Evolutionary conservation across 2,797 vertebrate genomes (phyloP), one percentile per base, ranked within the genome.

Genomic region (Lemur catta): DNA sequence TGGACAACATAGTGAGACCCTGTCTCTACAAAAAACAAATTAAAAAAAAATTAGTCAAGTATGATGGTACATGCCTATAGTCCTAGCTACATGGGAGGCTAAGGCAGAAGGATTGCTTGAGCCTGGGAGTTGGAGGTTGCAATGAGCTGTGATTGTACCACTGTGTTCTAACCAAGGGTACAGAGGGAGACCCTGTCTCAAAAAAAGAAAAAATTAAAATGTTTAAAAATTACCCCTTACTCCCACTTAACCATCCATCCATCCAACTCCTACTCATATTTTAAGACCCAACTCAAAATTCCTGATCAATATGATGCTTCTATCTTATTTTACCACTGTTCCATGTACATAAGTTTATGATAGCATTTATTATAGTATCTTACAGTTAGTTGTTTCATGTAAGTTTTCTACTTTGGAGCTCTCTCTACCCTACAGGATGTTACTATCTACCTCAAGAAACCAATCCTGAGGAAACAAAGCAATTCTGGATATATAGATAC

Each of bases 401-500:
- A 76, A 30, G 4, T 91, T 91, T 97, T 89, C 61, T 94, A 38
- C 13, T 79, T 55, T 79, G n/a, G n/a, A 24, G 22, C 12, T 78
- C 33, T 93, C n/a, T 89, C 55, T 72, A 26, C 11, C 5, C 8
- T 55, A 24, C 0, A 76, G 33, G 71, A 24, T 75, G 30, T 76
- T 57, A n/a, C 75, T 84, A 76, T 80, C 84, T 88, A 15, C 79
- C 57, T 84, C 80, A 97, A 87, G 38, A 95, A 95, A 84, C 15
- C 67, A 82, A 79, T 24, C 28, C 50, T 28, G 48, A 65, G n/a
- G 61, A 89, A 85, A 88, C 28, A 89, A 84, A 92, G 33, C 72
- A 72, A 92, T 85, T 85, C 67, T 50, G 85, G 24, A 55, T 84
- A 38, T 48, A 11, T 26, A 67, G 50, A 26, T 63, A 89, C 33